These are phyloP conservation scores for Cariama cristata DNA, from an alignment of 2,113 vertebrate genomes.

Conservation along the genomic window DNA sequence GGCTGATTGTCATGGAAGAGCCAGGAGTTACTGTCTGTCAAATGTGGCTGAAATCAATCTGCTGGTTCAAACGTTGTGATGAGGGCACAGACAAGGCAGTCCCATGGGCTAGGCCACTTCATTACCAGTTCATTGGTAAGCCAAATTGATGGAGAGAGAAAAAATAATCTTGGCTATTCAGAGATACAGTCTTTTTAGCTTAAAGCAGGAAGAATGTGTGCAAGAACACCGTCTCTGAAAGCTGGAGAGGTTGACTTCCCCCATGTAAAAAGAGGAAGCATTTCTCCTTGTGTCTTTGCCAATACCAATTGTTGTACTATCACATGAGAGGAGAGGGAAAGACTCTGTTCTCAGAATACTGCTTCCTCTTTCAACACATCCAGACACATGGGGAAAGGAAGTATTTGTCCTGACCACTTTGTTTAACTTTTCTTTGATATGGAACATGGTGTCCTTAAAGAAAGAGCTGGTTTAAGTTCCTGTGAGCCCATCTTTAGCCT, in stretches of 20 bases:
- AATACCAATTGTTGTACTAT: neutral
- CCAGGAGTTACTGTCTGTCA: neutral
- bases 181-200: neutral
- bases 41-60: neutral
- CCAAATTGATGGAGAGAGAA: neutral
- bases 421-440: neutral
- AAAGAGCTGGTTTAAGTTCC: neutral
- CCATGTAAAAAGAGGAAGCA: neutral
- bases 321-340: neutral
- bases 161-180: neutral
- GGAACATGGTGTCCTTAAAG: neutral
- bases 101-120: neutral
- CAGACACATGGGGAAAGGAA: neutral
- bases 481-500: neutral
- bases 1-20: neutral
- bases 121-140: neutral
- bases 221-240: neutral
- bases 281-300: neutral
- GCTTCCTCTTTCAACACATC: neutral
- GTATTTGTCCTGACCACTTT: neutral
- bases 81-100: neutral
- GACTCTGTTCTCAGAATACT: neutral
- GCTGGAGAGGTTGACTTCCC: neutral
- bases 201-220: neutral
- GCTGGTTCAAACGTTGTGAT: neutral